Conservation (phyloP, 2,888 invertebrate species). For the Asteroscopus sphinx region DNA sequence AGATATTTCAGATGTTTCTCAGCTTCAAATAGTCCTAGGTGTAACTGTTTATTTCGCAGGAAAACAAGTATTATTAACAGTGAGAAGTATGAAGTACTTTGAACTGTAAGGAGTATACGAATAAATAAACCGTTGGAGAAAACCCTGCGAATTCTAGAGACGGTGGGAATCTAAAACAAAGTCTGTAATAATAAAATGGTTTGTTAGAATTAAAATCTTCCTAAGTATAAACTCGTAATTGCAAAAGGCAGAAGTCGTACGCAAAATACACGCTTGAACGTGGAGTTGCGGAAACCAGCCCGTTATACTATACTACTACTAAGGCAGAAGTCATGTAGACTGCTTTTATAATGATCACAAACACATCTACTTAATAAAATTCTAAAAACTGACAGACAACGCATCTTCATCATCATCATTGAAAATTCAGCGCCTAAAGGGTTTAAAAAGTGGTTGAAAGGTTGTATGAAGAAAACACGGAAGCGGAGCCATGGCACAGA, state of each 20-base stretch:
- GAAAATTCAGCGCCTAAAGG: too few species aligned
- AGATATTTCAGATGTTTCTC: conserved; percentile 64
- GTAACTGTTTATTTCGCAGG: conserved; percentile 18
- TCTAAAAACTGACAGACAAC: too few species aligned
- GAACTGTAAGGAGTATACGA: conserved; percentile 19
- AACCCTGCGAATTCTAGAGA: conserved; percentile 14
- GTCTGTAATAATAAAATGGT: conserved; percentile 9
- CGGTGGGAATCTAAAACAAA: conserved; percentile 33
- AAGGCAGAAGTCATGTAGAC: not conserved
- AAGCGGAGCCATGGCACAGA: too few species aligned
- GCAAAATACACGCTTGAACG: too few species aligned
- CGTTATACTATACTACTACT: conserved; percentile 6
- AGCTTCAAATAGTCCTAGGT: conserved; percentile 28
- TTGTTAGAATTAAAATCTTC: too few species aligned
- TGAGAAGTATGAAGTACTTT: conserved; percentile 19
- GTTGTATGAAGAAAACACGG: too few species aligned
- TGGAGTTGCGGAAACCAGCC: too few species aligned
- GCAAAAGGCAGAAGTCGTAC: too few species aligned
- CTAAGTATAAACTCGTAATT: too few species aligned
- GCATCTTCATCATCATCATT: too few species aligned
- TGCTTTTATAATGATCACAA: conserved; percentile 3
- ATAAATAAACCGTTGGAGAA: conserved; percentile 17
- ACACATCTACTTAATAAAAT: too few species aligned
- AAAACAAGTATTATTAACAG: conserved; percentile 25
- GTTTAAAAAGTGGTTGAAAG: too few species aligned